A percentile compares a stretch with the other conserved stretches of the same genome.
Conservation (phyloP, 2,797 vertebrate genomes). For the Enteromius unitaeniatus region DNA sequence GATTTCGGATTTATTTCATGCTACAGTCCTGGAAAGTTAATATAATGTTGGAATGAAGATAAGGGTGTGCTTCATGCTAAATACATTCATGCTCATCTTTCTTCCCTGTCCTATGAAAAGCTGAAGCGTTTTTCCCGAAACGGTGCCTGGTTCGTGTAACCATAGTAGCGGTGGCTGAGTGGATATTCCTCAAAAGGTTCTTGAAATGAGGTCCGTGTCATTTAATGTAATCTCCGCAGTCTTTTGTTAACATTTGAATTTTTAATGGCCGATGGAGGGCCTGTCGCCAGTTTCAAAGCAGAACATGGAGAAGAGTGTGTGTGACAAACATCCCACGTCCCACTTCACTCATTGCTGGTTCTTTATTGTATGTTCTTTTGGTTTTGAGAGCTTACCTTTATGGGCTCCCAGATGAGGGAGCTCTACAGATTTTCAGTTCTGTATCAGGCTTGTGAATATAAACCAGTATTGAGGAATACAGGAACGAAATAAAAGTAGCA, state of each 20-base stretch:
- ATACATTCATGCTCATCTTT: constrained; percentile 21
- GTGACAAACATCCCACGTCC: constrained; percentile 20
- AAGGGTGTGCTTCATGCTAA: constrained; percentile 23
- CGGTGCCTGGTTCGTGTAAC: constrained; percentile 1
- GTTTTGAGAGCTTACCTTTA: constrained; percentile 36
- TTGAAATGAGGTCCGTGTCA: constrained; percentile 47
- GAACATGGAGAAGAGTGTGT: constrained; percentile 40
- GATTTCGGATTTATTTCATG: neutral
- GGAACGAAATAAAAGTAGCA: neutral
- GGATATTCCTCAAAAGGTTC: constrained; percentile 42
- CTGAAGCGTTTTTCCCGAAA: constrained; percentile 31
- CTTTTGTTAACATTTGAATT: constrained; percentile 54
- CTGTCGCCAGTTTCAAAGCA: constrained; percentile 46
- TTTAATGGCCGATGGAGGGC: constrained; percentile 50
- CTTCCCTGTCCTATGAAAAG: neutral
- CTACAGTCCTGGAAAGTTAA: neutral
- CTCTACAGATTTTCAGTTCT: constrained; percentile 2
- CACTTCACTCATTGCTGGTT: constrained; percentile 29
- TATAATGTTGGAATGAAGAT: neutral
- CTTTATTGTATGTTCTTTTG: constrained; percentile 25
- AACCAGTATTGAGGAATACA: neutral
- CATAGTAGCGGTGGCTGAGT: constrained; percentile 8
- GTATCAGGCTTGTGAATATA: neutral
- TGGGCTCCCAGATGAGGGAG: neutral
- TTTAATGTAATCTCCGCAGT: constrained; percentile 44